A percentile compares a stretch with the other conserved stretches of the same genome.
Evolutionary conservation across 2,797 vertebrate genomes (phyloP).

Genomic region (Avahi laniger): DNA sequence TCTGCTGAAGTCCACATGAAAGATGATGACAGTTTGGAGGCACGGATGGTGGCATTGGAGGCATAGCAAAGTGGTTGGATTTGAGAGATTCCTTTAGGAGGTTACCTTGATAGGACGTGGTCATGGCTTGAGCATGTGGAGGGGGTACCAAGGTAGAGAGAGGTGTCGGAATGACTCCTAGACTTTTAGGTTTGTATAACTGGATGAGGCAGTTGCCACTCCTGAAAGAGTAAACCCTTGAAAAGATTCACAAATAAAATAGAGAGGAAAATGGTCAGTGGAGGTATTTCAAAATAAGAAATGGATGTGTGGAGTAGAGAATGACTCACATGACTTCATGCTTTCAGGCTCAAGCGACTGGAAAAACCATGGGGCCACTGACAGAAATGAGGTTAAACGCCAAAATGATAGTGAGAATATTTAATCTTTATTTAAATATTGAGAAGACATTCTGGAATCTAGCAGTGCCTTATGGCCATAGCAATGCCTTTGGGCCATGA

Average conservation of each 20-base stretch:
- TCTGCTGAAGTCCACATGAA: background rate
- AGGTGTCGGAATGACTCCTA: background rate
- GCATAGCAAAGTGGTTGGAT: background rate
- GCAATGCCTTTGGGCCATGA: background rate
- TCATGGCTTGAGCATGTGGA: background rate
- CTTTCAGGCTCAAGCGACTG: background rate
- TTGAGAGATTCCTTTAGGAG: background rate
- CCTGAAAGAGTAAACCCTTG: background rate
- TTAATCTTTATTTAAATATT: constrained; percentile 24
- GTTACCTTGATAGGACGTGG: background rate
- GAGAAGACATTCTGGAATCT: background rate
- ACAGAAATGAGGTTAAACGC: background rate
- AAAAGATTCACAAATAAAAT: background rate
- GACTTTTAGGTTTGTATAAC: background rate
- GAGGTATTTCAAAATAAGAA: background rate
- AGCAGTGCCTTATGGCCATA: background rate
- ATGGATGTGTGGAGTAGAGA: background rate
- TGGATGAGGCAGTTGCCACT: background rate
- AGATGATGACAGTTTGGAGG: background rate
- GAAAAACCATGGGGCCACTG: background rate
- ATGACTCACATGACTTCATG: background rate
- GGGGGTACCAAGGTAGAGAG: background rate
- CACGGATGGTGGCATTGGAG: background rate
- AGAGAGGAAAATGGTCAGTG: background rate
- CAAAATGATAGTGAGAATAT: background rate